These are phyloP conservation scores for Oxyruncus cristatus DNA, from an alignment of 2,113 vertebrate species.

Conservation along the genomic window DNA sequence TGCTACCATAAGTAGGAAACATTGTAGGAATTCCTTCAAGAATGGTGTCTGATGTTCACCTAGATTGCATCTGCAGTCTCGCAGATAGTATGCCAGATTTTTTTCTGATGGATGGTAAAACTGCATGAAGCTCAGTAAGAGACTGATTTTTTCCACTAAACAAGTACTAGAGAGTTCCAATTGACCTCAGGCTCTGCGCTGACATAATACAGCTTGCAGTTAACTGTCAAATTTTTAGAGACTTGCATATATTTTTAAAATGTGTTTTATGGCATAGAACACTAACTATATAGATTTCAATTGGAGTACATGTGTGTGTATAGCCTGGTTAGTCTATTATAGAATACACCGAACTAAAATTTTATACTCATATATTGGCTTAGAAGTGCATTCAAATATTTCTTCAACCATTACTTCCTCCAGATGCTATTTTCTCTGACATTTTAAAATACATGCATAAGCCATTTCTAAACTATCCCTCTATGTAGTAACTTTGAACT, in stretches of 20 bases:
- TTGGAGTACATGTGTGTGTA: neutral
- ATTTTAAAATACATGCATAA: neutral
- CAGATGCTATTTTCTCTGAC: slow-evolving; percentile 1
- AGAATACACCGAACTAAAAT: neutral
- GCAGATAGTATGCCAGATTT: neutral
- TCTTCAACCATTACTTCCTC: neutral
- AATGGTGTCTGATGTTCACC: neutral
- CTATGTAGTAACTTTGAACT: neutral
- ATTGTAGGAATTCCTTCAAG: neutral
- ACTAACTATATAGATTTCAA: neutral
- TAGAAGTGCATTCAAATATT: neutral
- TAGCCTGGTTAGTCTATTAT: neutral
- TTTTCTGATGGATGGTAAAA: neutral
- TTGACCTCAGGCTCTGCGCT: neutral
- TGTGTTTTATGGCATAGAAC: slow-evolving; percentile 12
- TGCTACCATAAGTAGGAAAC: neutral
- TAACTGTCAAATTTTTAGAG: neutral
- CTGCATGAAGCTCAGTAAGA: neutral
- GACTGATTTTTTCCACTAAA: neutral
- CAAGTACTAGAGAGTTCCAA: neutral
- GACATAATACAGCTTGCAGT: neutral
- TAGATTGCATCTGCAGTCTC: neutral
- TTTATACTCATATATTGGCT: neutral
- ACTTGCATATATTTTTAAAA: slow-evolving; percentile 11
- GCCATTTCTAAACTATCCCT: neutral